Conservation (phyloP, 2,113 vertebrate species). For the Alouatta palliata region DNA sequence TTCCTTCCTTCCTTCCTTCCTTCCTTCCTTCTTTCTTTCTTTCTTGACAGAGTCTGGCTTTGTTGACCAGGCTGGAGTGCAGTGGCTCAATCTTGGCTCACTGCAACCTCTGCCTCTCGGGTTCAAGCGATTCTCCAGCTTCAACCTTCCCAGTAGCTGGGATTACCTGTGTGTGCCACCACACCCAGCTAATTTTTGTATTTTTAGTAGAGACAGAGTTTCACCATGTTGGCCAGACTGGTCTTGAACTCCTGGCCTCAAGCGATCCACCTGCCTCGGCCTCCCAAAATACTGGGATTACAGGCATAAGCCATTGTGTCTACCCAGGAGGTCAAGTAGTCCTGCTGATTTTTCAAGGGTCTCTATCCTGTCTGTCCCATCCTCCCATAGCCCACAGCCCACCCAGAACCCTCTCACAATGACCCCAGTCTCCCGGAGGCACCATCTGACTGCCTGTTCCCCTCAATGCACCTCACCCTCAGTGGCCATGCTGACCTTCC, state of each 20-base stretch:
- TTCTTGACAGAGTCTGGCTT: too few species aligned
- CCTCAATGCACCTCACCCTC: background rate
- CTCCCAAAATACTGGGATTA: background rate
- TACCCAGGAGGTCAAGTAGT: too few species aligned
- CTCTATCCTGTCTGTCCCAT: background rate
- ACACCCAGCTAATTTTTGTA: background rate
- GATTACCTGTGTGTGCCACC: too few species aligned
- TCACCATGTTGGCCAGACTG: background rate
- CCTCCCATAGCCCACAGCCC: background rate
- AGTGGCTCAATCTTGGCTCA: too few species aligned
- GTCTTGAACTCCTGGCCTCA: background rate
- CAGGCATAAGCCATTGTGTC: background rate
- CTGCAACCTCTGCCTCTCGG: too few species aligned
- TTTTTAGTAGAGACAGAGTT: background rate
- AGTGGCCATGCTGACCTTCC: background rate
- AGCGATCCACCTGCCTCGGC: background rate
- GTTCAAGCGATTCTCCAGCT: too few species aligned
- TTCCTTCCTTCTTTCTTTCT: too few species aligned
- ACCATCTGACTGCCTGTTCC: background rate
- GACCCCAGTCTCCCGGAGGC: background rate
- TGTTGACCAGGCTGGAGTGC: too few species aligned
- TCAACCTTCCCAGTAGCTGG: too few species aligned
- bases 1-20: too few species aligned
- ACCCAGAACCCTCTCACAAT: background rate
- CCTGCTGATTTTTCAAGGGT: background rate